Conservation (phyloP, 2,113 vertebrate genomes). For the Centropus unirufus region DNA sequence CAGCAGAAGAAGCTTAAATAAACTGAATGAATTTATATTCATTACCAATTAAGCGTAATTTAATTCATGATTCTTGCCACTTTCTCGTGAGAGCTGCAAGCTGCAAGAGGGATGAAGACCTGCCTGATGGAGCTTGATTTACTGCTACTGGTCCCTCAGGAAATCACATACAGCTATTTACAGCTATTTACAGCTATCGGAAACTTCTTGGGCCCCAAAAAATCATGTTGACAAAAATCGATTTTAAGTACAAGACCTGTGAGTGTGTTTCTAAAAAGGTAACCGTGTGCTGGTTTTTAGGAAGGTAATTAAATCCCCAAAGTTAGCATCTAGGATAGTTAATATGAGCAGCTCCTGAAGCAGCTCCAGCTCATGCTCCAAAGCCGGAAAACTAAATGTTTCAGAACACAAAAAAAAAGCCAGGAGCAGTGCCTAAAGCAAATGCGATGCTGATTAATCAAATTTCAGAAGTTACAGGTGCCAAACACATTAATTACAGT, state of each 20-base stretch:
- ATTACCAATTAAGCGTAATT: conserved; percentile 61
- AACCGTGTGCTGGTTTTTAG: background rate
- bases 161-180: background rate
- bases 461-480: background rate
- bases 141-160: background rate
- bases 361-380: background rate
- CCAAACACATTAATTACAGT: background rate
- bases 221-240: background rate
- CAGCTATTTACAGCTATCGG: background rate
- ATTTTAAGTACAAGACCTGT: conserved; percentile 10
- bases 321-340: background rate
- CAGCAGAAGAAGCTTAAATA: background rate
- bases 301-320: conserved; percentile 10
- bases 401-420: background rate
- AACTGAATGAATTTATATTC: conserved; percentile 64
- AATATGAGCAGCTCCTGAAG: background rate
- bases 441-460: background rate
- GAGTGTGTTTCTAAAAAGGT: conserved; percentile 44
- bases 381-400: background rate
- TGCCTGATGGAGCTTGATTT: conserved; percentile 34
- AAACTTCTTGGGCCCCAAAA: background rate
- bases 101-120: conserved; percentile 11
- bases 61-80: conserved; percentile 40
- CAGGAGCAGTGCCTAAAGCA: background rate
- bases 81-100: conserved; percentile 24